These are phyloP conservation scores for Fabriciana adippe DNA, from an alignment of 2,888 invertebrate species.

Conservation along the genomic window DNA sequence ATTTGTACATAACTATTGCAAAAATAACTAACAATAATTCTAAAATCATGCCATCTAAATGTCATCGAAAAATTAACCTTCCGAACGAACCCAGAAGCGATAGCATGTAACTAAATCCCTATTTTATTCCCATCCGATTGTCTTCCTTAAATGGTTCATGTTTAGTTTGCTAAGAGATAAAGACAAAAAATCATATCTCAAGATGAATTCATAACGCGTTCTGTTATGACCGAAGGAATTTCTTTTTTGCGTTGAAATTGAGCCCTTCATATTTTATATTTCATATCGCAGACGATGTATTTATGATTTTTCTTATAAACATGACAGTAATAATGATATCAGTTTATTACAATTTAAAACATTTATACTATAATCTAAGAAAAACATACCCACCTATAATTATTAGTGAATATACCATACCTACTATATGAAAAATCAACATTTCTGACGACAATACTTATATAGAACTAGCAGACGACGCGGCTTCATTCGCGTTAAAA, in stretches of 20 bases:
- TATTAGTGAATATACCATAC: too few species aligned
- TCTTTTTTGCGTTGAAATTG: conserved; percentile 17
- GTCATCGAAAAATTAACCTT: not conserved
- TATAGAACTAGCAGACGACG: too few species aligned
- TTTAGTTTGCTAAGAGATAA: conserved; percentile 16
- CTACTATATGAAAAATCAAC: too few species aligned
- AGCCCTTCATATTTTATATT: not conserved
- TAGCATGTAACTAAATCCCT: not conserved
- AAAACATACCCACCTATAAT: too few species aligned
- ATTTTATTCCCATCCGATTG: not conserved
- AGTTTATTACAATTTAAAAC: too few species aligned
- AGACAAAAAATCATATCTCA: conserved; percentile 15
- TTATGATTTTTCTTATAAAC: not conserved
- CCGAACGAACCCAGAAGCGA: not conserved
- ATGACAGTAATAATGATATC: too few species aligned
- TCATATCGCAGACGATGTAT: not conserved
- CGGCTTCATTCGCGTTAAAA: too few species aligned
- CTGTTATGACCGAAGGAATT: conserved; percentile 14
- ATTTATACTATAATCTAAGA: too few species aligned
- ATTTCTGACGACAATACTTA: too few species aligned
- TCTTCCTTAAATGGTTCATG: conserved; percentile 3
- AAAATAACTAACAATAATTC: too few species aligned
- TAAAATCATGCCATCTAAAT: too few species aligned
- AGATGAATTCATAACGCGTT: conserved; percentile 22
- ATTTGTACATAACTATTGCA: too few species aligned